Percentiles rank a stretch among this genome's conserved stretches.
phyloP scores from a whole-genome alignment of 2,888 invertebrate species.

The Acrobasis consociella region DNA sequence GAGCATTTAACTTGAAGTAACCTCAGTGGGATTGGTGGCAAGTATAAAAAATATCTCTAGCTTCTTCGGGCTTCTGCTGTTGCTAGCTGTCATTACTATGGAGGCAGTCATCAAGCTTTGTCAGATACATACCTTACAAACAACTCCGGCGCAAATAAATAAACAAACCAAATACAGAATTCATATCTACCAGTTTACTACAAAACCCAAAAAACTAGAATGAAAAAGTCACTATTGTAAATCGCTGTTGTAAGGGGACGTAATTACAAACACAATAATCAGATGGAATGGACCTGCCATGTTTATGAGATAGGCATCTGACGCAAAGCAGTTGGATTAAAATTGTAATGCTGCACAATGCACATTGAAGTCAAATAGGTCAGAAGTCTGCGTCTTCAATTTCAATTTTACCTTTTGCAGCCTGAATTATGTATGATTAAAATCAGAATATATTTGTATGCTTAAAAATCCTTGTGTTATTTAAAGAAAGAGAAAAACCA shows the following conservation, averaged over 20 bases:
- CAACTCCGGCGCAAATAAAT: too few relatives aligned
- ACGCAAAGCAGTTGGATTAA: slow-evolving; percentile 48
- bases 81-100: too few relatives aligned
- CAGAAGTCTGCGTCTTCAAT: background rate
- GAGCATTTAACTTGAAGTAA: background rate
- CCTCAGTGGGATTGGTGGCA: background rate
- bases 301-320: slow-evolving; percentile 48
- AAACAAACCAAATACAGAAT: background rate
- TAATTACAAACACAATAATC: slow-evolving; percentile 51
- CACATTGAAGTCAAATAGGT: slow-evolving; percentile 37
- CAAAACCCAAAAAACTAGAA: background rate
- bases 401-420: background rate
- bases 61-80: too few relatives aligned
- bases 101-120: too few relatives aligned
- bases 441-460: background rate
- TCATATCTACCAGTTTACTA: background rate
- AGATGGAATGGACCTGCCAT: slow-evolving; percentile 39
- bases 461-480: background rate
- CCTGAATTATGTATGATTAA: background rate
- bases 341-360: slow-evolving; percentile 48
- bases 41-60: too few relatives aligned
- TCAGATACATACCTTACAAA: too few relatives aligned
- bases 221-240: background rate
- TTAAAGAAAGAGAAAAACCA: too few relatives aligned
- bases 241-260: slow-evolving; percentile 40